Evolutionary conservation across 2,888 invertebrate species (phyloP).

Genomic region (Leistus spinibarbis): DNA sequence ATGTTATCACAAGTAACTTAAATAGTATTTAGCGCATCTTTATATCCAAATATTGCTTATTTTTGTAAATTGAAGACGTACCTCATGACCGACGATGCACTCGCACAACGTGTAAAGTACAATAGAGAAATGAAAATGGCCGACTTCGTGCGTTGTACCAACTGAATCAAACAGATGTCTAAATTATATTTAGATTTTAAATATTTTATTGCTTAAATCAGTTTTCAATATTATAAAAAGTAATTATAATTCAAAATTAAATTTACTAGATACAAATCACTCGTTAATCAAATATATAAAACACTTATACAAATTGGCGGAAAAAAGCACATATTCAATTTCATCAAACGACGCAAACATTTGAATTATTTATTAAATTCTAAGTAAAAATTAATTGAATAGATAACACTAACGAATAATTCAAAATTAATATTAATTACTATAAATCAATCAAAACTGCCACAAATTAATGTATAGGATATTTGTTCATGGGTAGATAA

Average conservation of each 20-base stretch:
- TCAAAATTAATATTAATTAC: background rate
- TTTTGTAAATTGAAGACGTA: slow-evolving; percentile 16
- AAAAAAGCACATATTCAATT: background rate
- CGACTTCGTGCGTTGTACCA: slow-evolving; percentile 32
- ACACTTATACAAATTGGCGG: background rate
- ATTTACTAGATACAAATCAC: background rate
- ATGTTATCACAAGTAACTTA: slow-evolving; percentile 10
- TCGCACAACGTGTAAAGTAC: slow-evolving; percentile 38
- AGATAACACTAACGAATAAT: too few species aligned
- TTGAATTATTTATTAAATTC: background rate
- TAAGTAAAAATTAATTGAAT: background rate
- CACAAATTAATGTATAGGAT: too few species aligned
- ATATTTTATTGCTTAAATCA: background rate
- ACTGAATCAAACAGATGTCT: slow-evolving; percentile 9
- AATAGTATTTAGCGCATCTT: slow-evolving; percentile 3
- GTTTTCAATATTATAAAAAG: background rate
- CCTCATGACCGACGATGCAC: slow-evolving; percentile 34
- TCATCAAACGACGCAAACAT: background rate
- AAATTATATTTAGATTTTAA: background rate
- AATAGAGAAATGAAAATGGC: slow-evolving; percentile 38
- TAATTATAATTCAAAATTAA: background rate
- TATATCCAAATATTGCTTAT: background rate
- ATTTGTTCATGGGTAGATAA: too few species aligned
- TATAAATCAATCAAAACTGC: too few species aligned
- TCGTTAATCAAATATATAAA: background rate